Percentiles rank a stretch among this genome's conserved stretches.
These are phyloP conservation scores for Sterna hirundo DNA, from an alignment of 2,113 vertebrate genomes.

Conservation along the genomic window DNA sequence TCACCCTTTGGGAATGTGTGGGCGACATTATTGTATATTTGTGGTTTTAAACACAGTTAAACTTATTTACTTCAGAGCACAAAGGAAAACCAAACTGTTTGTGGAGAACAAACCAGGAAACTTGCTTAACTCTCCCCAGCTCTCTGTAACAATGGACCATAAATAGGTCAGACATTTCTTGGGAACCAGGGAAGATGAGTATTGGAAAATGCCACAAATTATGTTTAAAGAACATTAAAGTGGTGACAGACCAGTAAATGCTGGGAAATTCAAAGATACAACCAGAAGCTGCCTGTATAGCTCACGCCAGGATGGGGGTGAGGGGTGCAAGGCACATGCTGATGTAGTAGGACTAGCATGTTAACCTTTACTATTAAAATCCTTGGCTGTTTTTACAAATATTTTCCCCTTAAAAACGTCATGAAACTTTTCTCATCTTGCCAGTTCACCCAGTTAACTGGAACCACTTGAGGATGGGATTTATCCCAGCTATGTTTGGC, in stretches of 20 bases:
- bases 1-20: conserved; percentile 69
- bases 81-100: conserved; percentile 76
- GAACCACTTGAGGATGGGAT: not conserved
- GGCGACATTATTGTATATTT: conserved; percentile 60
- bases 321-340: not conserved
- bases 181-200: conserved; percentile 65
- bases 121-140: conserved; percentile 64
- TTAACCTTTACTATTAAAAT: conserved; percentile 35
- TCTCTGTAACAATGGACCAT: conserved; percentile 70
- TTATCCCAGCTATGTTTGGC: not conserved
- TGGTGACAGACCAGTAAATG: conserved; percentile 66
- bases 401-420: not conserved
- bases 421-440: not conserved
- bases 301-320: not conserved
- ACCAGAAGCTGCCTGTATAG: conserved; percentile 17
- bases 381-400: not conserved
- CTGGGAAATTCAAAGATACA: conserved; percentile 51
- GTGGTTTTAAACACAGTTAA: conserved; percentile 66
- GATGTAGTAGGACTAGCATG: not conserved
- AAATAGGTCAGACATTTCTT: conserved; percentile 67
- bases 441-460: conserved; percentile 20
- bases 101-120: conserved; percentile 69
- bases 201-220: conserved; percentile 71
- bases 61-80: conserved; percentile 72
- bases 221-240: conserved; percentile 65